Conservation (phyloP, 1,140 invertebrate genomes). For the Diabrotica virgifera region DNA sequence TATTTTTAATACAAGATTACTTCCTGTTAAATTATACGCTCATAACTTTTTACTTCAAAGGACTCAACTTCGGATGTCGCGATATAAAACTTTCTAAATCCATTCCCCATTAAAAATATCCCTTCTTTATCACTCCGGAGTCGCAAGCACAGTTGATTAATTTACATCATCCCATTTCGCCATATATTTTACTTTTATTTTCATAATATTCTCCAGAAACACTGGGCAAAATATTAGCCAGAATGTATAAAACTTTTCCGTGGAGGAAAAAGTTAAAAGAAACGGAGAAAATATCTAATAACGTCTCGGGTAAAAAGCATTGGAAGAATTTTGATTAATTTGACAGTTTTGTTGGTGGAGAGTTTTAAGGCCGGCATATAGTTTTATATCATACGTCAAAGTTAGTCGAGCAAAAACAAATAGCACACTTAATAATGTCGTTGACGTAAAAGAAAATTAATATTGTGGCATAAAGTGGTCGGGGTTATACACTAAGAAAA, state of each 20-base stretch:
- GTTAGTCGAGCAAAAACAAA: slow-evolving; percentile 33
- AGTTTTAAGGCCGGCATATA: slow-evolving; percentile 29
- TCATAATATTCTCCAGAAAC: slow-evolving; percentile 14
- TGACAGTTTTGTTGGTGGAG: slow-evolving; percentile 29
- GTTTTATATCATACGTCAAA: slow-evolving; percentile 37
- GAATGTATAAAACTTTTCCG: slow-evolving; percentile 11
- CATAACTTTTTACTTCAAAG: too few species aligned
- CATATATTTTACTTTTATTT: slow-evolving; percentile 9
- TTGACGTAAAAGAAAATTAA: not conserved
- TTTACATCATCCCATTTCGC: not conserved
- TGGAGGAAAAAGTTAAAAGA: slow-evolving; percentile 8
- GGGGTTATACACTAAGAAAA: too few species aligned
- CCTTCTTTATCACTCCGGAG: not conserved
- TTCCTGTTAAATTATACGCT: too few species aligned
- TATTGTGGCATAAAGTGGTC: not conserved
- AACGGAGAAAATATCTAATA: slow-evolving; percentile 27
- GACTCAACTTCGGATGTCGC: too few species aligned
- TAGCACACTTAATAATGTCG: slow-evolving; percentile 17
- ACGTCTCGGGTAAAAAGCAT: slow-evolving; percentile 27
- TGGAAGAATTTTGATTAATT: slow-evolving; percentile 34
- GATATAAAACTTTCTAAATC: too few species aligned
- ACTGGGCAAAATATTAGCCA: slow-evolving; percentile 8
- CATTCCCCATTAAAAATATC: not conserved
- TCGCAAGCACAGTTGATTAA: slow-evolving; percentile 3
- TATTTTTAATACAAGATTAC: too few species aligned